Conservation (phyloP, 2,888 invertebrate genomes). For the Monoplex corrugatus region DNA sequence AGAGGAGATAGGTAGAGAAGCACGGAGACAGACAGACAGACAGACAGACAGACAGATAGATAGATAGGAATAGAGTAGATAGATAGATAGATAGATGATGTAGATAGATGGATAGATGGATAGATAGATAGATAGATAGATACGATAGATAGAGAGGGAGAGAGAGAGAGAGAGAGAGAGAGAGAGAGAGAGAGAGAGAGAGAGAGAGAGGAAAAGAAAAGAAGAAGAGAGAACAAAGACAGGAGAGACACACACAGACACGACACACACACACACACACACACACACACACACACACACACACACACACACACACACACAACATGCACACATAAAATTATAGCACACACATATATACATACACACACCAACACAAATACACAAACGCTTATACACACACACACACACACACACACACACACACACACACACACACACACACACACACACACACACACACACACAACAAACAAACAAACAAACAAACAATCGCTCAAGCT, state of each 20-base stretch:
- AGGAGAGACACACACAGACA: too few species aligned
- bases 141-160: background rate
- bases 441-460: background rate
- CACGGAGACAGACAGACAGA: background rate
- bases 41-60: background rate
- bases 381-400: background rate
- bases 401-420: conserved; percentile 1
- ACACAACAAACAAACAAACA: background rate
- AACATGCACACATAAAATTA: too few species aligned
- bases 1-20: too few species aligned
- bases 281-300: background rate
- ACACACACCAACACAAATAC: background rate
- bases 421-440: background rate
- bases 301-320: background rate
- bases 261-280: too few species aligned
- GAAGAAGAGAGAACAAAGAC: background rate
- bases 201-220: background rate
- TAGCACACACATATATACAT: background rate
- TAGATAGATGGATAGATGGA: too few species aligned
- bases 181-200: conserved; percentile 23
- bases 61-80: too few species aligned
- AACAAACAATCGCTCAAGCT: background rate
- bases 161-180: conserved; percentile 10
- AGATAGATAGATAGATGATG: too few species aligned
- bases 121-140: too few species aligned